Percentiles rank a stretch among this genome's conserved stretches.
Conservation (phyloP, 2,113 vertebrate genomes). For the Ammodytes dubius region DNA sequence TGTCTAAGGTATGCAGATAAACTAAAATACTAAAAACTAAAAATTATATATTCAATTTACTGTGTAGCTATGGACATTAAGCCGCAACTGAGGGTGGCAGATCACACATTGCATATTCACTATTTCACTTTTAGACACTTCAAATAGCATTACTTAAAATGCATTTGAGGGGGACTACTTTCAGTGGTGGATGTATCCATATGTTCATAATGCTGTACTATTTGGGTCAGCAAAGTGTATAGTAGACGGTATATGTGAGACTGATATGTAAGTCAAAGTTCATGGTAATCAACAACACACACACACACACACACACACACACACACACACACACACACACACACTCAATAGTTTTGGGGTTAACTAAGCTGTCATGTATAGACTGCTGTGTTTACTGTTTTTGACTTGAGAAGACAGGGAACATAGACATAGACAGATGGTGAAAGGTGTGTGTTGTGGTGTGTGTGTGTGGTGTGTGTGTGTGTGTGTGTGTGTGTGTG, state of each 20-base stretch:
- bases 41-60: too few species aligned
- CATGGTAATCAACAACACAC: not conserved
- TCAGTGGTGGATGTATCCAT: not conserved
- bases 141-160: not conserved
- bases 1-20: too few species aligned
- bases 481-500: not conserved
- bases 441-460: conserved; percentile 22
- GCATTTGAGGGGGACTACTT: not conserved
- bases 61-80: too few species aligned
- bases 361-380: not conserved
- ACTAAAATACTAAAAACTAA: too few species aligned
- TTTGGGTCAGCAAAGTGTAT: not conserved
- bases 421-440: conserved; percentile 52
- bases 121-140: too few species aligned
- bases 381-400: not conserved
- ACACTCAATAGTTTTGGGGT: not conserved
- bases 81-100: too few species aligned
- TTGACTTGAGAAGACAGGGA: conserved; percentile 21
- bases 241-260: not conserved
- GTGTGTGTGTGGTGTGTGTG: conserved; percentile 25
- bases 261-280: too few species aligned
- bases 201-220: not conserved
- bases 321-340: too few species aligned
- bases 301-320: not conserved
- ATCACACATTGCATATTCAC: too few species aligned